phyloP scores from a whole-genome alignment of 2,888 invertebrate species.

The Gisinianus flammeolus region DNA sequence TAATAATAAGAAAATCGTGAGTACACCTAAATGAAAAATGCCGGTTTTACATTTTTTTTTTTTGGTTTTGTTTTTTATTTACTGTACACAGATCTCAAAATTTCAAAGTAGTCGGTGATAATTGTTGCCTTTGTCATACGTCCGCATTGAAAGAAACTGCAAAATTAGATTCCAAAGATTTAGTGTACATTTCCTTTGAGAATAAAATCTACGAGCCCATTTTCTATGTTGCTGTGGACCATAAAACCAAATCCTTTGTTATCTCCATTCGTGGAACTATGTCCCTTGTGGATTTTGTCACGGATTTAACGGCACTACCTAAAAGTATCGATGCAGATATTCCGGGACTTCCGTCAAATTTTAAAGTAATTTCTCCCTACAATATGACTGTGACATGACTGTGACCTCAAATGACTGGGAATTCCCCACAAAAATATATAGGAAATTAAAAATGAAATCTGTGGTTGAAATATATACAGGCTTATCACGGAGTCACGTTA shows the following conservation, averaged over 20 bases:
- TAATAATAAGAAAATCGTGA: too few species aligned
- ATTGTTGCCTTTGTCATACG: conserved; percentile 86
- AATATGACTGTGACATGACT: background rate
- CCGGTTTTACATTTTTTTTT: background rate
- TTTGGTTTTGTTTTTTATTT: background rate
- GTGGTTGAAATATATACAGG: conserved; percentile 62
- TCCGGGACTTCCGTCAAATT: conserved; percentile 70
- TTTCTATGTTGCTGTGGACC: conserved; percentile 85
- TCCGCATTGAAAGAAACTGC: conserved; percentile 82
- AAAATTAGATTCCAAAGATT: conserved; percentile 75
- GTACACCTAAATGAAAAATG: background rate
- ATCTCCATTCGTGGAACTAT: conserved; percentile 85
- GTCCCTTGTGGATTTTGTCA: conserved; percentile 83
- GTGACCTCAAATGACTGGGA: background rate
- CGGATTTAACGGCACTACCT: conserved; percentile 78
- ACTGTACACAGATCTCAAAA: conserved; percentile 34
- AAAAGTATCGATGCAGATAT: conserved; percentile 71
- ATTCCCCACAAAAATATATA: background rate
- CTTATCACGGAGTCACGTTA: conserved; percentile 85
- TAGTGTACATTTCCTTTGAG: conserved; percentile 84
- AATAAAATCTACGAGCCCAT: conserved; percentile 74
- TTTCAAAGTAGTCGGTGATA: conserved; percentile 76
- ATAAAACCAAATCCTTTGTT: conserved; percentile 78
- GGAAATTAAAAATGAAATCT: too few species aligned
- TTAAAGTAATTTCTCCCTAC: conserved; percentile 65